A percentile compares a stretch with the other conserved stretches of the same genome.
Conservation (phyloP, 2,113 vertebrate species). For the Sceloporus tristichus region DNA sequence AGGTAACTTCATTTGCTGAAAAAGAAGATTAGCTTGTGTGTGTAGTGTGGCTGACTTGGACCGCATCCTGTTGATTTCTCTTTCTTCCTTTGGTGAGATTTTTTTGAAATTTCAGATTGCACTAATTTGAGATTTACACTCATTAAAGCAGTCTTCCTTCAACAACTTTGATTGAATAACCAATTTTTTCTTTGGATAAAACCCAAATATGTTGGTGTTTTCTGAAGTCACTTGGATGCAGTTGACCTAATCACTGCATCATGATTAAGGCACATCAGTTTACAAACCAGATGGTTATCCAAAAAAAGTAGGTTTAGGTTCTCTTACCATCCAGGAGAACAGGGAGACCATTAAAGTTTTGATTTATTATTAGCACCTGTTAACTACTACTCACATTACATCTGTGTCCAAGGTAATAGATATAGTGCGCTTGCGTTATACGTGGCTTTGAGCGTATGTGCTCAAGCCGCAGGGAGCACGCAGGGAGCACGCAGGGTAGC, state of each 20-base stretch:
- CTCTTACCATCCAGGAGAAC: background rate
- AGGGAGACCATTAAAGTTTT: background rate
- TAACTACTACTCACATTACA: background rate
- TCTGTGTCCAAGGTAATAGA: background rate
- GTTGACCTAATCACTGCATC: too few species aligned
- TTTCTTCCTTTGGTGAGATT: background rate
- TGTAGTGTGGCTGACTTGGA: background rate
- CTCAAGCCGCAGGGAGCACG: too few species aligned
- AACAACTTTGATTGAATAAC: background rate
- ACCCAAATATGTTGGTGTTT: background rate
- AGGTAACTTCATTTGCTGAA: slow-evolving; percentile 59
- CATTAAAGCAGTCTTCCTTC: background rate
- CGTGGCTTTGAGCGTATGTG: too few species aligned
- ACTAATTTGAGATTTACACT: too few species aligned
- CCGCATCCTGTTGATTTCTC: background rate
- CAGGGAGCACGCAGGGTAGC: too few species aligned
- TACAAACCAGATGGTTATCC: background rate
- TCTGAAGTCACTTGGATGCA: background rate
- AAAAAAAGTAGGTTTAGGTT: background rate
- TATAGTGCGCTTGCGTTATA: too few species aligned
- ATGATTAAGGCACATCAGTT: too few species aligned
- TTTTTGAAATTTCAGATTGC: background rate
- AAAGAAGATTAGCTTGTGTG: background rate
- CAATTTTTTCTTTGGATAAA: background rate
- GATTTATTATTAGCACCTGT: background rate